Evolutionary conservation across 23 tunicate genomes (phyloP).

Genomic region (Ascidia mentula): DNA sequence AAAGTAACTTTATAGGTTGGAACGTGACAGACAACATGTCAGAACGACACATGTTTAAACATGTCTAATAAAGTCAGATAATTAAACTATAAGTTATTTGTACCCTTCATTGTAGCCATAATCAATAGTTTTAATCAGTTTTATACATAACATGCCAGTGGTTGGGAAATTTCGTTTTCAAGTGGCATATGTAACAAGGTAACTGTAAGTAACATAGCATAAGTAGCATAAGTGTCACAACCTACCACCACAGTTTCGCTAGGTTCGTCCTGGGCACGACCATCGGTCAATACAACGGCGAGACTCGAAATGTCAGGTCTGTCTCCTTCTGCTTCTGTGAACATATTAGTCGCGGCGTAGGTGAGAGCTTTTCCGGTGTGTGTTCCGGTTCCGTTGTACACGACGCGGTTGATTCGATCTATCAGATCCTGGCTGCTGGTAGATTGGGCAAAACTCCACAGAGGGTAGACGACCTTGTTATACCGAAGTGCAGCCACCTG

Average conservation of each 20-base stretch:
- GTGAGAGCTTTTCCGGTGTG: conserved; percentile 76
- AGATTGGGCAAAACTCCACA: conserved; percentile 57
- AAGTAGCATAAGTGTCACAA: too few relatives aligned
- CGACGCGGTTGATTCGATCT: conserved; percentile 23
- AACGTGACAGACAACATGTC: too few relatives aligned
- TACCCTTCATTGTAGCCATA: too few relatives aligned
- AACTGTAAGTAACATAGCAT: too few relatives aligned
- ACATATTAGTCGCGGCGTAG: conserved; percentile 46
- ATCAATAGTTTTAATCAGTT: too few relatives aligned
- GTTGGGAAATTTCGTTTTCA: too few relatives aligned
- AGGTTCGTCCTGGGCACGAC: conserved; percentile 86
- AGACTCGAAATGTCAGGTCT: conserved; percentile 59
- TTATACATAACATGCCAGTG: too few relatives aligned
- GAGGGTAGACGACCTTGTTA: conserved; percentile 53
- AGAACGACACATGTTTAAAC: too few relatives aligned
- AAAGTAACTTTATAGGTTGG: too few relatives aligned
- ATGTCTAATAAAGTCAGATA: too few relatives aligned
- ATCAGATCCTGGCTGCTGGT: conserved; percentile 36
- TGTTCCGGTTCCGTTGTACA: conserved; percentile 72
- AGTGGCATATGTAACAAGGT: too few relatives aligned
- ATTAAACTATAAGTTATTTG: too few relatives aligned
- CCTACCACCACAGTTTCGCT: conserved; percentile 54
- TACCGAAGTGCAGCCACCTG: conserved; percentile 88
- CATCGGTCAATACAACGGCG: conserved; percentile 86
- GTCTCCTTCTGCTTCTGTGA: conserved; percentile 39